phyloP scores from a whole-genome alignment of 2,888 invertebrate species.

The Kuschelorhynchus macadamiae region DNA sequence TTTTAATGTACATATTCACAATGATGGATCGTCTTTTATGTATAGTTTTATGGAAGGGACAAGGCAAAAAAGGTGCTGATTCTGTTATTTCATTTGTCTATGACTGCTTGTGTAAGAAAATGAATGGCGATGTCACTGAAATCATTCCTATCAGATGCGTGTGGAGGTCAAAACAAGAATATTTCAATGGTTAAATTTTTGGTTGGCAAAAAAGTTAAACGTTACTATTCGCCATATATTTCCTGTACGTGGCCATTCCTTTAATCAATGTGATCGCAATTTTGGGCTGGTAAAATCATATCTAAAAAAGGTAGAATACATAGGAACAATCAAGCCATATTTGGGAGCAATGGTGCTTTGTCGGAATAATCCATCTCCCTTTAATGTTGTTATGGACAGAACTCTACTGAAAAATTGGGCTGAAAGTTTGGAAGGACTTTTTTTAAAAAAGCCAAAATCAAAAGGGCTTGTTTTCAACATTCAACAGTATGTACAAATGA shows the following conservation, averaged over 20 bases:
- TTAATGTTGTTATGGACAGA: neutral
- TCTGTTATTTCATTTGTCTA: conserved; percentile 7
- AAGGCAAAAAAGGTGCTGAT: conserved; percentile 8
- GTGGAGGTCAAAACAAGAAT: conserved; percentile 3
- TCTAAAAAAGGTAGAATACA: neutral
- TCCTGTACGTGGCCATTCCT: neutral
- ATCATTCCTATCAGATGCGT: conserved; percentile 11
- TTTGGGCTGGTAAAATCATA: neutral
- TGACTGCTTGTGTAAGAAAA: conserved; percentile 12
- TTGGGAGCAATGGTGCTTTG: neutral
- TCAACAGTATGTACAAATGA: conserved; percentile 12
- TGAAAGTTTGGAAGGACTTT: neutral
- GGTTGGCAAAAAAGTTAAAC: too few relatives aligned
- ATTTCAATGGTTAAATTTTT: neutral
- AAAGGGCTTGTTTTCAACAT: neutral
- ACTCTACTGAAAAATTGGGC: conserved; percentile 3
- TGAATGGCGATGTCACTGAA: neutral
- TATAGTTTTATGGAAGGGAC: conserved; percentile 21
- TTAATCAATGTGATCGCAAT: conserved; percentile 2
- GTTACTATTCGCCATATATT: neutral
- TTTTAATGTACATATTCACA: conserved; percentile 9
- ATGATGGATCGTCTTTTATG: conserved; percentile 16
- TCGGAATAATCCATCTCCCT: neutral
- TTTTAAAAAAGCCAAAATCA: neutral
- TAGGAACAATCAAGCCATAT: neutral